A percentile compares a stretch with the other conserved stretches of the same genome.
These are phyloP conservation scores for Branchellion lobata DNA, from an alignment of 2,888 invertebrate genomes.

Conservation along the genomic window DNA sequence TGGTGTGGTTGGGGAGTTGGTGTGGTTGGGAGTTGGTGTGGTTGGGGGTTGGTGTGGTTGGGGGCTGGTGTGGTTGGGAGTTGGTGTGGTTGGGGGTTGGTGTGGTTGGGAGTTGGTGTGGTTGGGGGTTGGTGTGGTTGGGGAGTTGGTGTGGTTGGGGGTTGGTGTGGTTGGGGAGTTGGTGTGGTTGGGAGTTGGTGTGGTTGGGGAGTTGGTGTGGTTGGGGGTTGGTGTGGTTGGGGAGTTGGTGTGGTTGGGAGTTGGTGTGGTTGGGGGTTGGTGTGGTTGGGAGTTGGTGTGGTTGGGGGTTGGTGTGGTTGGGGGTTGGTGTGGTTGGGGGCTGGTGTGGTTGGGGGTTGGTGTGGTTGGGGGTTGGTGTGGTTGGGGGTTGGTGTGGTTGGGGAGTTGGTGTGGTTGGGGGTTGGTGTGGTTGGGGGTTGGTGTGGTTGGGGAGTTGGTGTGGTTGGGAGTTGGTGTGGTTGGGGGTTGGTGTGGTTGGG, in stretches of 20 bases:
- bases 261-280: not conserved
- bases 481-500: no score
- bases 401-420: not conserved
- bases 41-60: slow-evolving; percentile 1
- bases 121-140: not conserved
- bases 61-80: not conserved
- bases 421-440: not conserved
- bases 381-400: no score
- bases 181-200: not conserved
- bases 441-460: not conserved
- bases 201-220: not conserved
- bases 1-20: not conserved
- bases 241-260: not conserved
- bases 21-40: not conserved
- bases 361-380: not conserved
- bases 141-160: not conserved
- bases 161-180: not conserved
- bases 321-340: not conserved
- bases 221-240: not conserved
- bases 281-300: not conserved
- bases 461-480: not conserved
- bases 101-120: no score
- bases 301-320: not conserved
- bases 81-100: not conserved
- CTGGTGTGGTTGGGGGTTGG: not conserved